These are phyloP conservation scores for Exaiptasia diaphana DNA, from an alignment of 64 coral and sea anemone genomes.

Conservation along the genomic window DNA sequence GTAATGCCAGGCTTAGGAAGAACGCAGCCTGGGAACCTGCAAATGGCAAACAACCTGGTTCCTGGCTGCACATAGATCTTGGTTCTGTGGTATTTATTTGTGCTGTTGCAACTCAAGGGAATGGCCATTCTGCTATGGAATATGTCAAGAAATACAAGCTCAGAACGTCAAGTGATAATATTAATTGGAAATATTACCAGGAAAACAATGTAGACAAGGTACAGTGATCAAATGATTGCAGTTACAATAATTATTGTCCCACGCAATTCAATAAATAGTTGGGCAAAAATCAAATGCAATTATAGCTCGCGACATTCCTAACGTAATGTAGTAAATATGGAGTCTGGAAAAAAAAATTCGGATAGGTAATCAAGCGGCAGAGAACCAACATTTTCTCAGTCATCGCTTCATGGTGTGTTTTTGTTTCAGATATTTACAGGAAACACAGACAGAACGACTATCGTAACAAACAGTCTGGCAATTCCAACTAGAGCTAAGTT, in stretches of 20 bases:
- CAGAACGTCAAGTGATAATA: not conserved
- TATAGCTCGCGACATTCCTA: too few species aligned
- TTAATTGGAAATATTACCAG: not conserved
- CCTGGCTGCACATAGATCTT: constrained; percentile 16
- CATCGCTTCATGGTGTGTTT: too few species aligned
- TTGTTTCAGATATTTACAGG: not conserved
- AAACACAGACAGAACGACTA: not conserved
- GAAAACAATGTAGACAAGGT: constrained; percentile 17
- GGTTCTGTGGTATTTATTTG: not conserved
- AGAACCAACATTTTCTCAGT: too few species aligned
- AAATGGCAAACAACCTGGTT: not conserved
- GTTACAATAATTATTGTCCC: too few species aligned
- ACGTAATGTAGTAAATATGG: too few species aligned
- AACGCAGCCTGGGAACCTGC: not conserved
- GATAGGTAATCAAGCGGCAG: too few species aligned
- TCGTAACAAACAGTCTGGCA: not conserved
- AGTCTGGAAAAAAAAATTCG: too few species aligned
- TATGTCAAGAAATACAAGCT: not conserved
- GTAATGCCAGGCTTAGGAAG: not conserved
- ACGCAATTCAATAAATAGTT: too few species aligned
- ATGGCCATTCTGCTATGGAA: not conserved
- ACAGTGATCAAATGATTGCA: too few species aligned
- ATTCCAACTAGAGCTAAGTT: not conserved
- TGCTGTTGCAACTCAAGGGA: not conserved
- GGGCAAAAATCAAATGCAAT: too few species aligned